These are phyloP conservation scores for Antennarius maculatus DNA, from an alignment of 2,797 vertebrate species.

Conservation along the genomic window DNA sequence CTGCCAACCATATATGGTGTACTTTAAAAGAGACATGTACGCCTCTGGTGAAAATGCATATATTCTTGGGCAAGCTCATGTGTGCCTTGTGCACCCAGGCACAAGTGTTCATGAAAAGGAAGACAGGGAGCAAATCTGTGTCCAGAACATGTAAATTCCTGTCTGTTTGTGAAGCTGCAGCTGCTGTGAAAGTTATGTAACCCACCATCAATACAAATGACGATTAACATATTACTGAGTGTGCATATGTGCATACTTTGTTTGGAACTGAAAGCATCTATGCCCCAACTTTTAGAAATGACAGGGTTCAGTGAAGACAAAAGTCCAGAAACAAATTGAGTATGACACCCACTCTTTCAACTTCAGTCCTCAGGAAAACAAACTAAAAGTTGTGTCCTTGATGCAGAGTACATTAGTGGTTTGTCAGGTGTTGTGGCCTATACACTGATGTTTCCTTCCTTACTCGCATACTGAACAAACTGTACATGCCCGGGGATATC, in stretches of 20 bases:
- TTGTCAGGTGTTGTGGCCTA: conserved; percentile 53
- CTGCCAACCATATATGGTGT: conserved; percentile 22
- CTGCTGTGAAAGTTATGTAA: conserved; percentile 73
- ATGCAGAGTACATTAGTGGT: conserved; percentile 62
- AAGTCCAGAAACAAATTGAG: conserved; percentile 65
- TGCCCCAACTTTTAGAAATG: conserved; percentile 57
- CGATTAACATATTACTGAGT: conserved; percentile 38
- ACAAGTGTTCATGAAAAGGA: background rate
- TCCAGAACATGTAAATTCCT: conserved; percentile 75
- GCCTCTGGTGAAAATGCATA: conserved; percentile 10
- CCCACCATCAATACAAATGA: conserved; percentile 41
- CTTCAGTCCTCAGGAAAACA: conserved; percentile 65
- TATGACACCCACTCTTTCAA: conserved; percentile 65
- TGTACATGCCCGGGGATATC: conserved; percentile 54
- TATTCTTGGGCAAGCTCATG: background rate
- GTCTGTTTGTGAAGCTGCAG: conserved; percentile 66
- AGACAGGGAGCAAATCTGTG: conserved; percentile 27
- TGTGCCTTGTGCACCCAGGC: background rate
- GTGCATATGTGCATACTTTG: background rate
- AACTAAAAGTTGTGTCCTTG: conserved; percentile 73
- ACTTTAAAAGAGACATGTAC: conserved; percentile 32
- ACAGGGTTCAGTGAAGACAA: conserved; percentile 55
- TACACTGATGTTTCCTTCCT: conserved; percentile 39
- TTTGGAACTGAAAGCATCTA: conserved; percentile 39
- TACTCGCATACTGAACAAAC: conserved; percentile 47